phyloP scores from a whole-genome alignment of 2,888 invertebrate genomes.

The Thera obeliscata region DNA sequence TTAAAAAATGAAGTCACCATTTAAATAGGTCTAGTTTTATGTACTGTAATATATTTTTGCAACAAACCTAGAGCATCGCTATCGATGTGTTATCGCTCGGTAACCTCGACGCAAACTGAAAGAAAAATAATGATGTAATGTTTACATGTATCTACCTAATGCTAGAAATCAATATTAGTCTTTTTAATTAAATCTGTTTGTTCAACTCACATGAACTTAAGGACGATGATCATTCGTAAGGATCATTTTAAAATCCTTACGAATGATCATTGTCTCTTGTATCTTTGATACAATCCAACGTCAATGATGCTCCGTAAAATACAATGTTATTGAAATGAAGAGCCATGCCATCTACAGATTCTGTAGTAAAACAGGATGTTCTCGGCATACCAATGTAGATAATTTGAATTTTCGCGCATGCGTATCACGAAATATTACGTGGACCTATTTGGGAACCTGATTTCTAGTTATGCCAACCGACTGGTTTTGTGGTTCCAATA shows the following conservation, averaged over 20 bases:
- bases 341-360: neutral
- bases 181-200: conserved; percentile 16
- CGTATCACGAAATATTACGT: conserved; percentile 52
- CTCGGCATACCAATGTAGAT: conserved; percentile 15
- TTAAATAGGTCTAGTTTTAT: too few relatives aligned
- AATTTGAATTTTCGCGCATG: conserved; percentile 58
- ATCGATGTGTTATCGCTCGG: conserved; percentile 54
- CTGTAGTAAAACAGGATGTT: conserved; percentile 28
- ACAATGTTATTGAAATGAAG: conserved; percentile 5
- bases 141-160: neutral
- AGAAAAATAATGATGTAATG: conserved; percentile 47
- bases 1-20: too few relatives aligned
- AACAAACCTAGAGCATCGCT: neutral
- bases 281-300: neutral
- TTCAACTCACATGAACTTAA: conserved; percentile 6
- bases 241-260: neutral
- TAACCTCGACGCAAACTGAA: conserved; percentile 53
- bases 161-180: conserved; percentile 32
- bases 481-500: conserved; percentile 40
- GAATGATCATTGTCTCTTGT: neutral
- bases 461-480: conserved; percentile 55
- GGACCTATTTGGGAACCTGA: conserved; percentile 38
- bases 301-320: neutral
- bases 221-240: too few relatives aligned
- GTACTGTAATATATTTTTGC: conserved; percentile 3